Percentiles rank a stretch among this genome's conserved stretches.
Evolutionary conservation across 2,113 vertebrate species (phyloP).

Genomic region (Microtus ochrogaster): DNA sequence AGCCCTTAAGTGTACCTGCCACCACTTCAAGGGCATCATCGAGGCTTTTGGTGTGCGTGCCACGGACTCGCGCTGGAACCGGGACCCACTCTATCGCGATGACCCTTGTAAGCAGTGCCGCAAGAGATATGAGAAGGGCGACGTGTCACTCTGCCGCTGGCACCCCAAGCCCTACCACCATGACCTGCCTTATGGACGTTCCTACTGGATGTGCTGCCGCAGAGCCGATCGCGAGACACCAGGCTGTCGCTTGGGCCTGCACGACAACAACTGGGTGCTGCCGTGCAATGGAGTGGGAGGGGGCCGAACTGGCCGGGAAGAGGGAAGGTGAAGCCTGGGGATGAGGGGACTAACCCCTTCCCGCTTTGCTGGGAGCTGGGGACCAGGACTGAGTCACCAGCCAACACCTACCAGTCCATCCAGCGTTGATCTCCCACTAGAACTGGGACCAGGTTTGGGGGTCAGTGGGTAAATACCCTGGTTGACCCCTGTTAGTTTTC

Average conservation of each 20-base stretch:
- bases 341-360: constrained; percentile 20
- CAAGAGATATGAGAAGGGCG: constrained; percentile 93
- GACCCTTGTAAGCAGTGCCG: constrained; percentile 99
- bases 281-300: constrained; percentile 86
- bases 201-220: constrained; percentile 99
- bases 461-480: background rate
- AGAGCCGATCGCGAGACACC: constrained; percentile 93
- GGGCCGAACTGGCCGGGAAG: constrained; percentile 88
- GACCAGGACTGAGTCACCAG: constrained; percentile 42
- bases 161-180: constrained; percentile 99
- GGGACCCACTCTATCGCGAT: constrained; percentile 95
- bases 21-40: constrained; percentile 94
- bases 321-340: constrained; percentile 88
- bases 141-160: constrained; percentile 97
- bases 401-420: background rate
- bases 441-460: constrained; percentile 28
- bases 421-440: background rate
- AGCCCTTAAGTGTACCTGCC: constrained; percentile 96
- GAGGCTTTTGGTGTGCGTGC: constrained; percentile 94
- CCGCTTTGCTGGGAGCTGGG: constrained; percentile 12
- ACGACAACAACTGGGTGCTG: constrained; percentile 98
- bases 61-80: constrained; percentile 95
- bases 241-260: constrained; percentile 94
- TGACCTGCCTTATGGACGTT: constrained; percentile 98
- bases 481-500: constrained; percentile 57